Evolutionary conservation across 2,113 vertebrate genomes (phyloP).

Genomic region (Coptodon bakossiorum): DNA sequence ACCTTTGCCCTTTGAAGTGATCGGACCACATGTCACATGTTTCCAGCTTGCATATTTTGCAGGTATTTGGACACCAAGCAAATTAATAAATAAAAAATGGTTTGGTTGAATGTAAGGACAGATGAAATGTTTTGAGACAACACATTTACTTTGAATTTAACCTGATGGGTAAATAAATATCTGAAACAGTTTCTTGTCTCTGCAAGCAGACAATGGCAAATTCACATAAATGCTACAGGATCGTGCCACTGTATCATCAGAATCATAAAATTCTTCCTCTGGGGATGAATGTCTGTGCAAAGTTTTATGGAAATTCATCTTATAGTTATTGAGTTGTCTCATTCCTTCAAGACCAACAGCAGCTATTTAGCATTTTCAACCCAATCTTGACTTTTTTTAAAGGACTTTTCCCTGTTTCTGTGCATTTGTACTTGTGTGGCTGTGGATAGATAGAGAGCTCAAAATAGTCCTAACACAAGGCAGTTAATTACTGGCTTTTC

Average conservation of each 20-base stretch:
- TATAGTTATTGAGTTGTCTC: background rate
- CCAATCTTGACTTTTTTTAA: background rate
- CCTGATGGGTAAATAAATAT: background rate
- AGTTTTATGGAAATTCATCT: background rate
- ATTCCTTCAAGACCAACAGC: background rate
- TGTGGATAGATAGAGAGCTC: background rate
- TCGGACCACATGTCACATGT: background rate
- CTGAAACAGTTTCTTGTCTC: background rate
- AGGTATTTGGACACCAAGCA: background rate
- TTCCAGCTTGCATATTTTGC: background rate
- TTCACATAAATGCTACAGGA: background rate
- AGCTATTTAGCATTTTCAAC: background rate
- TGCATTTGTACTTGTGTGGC: background rate
- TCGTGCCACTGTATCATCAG: background rate
- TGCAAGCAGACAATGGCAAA: background rate
- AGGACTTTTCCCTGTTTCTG: background rate
- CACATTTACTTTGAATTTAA: background rate
- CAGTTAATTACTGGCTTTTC: conserved; percentile 20
- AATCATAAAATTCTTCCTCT: background rate
- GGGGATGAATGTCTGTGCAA: background rate
- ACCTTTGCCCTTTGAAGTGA: background rate
- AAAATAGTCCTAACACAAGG: conserved; percentile 2
- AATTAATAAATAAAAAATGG: background rate
- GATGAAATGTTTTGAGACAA: background rate
- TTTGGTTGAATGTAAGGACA: background rate